phyloP scores from a whole-genome alignment of 2,797 vertebrate genomes.

The Tenualosa ilisha region DNA sequence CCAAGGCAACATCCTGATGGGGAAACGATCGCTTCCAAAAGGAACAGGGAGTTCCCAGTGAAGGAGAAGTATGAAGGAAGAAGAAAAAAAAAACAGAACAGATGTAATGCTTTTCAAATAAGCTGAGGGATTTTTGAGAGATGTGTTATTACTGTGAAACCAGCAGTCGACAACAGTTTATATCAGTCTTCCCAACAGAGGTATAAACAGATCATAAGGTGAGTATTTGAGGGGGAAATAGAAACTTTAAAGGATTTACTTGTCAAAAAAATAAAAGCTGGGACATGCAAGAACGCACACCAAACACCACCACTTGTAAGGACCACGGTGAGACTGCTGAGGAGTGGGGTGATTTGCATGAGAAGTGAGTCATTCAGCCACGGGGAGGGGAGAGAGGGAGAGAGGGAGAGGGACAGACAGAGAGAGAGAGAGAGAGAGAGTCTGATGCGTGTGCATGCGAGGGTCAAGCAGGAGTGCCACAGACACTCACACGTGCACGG shows the following conservation, averaged over 20 bases:
- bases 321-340: neutral
- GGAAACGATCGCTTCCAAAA: constrained; percentile 51
- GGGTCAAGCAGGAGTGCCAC: neutral
- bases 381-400: neutral
- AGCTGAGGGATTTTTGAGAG: constrained; percentile 32
- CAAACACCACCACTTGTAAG: neutral
- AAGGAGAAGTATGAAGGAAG: neutral
- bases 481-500: neutral
- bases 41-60: constrained; percentile 44
- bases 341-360: neutral
- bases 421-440: neutral
- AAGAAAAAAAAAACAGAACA: constrained; percentile 29
- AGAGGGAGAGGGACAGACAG: neutral
- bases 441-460: neutral
- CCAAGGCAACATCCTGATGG: constrained; percentile 51
- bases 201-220: neutral
- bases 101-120: constrained; percentile 40
- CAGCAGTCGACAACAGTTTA: neutral
- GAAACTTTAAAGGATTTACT: neutral
- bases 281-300: neutral
- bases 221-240: neutral
- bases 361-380: constrained; percentile 18
- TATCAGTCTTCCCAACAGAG: neutral
- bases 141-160: neutral
- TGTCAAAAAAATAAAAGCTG: neutral